These are phyloP conservation scores for Xylota segnis DNA, from an alignment of 2,888 invertebrate genomes.

Conservation along the genomic window DNA sequence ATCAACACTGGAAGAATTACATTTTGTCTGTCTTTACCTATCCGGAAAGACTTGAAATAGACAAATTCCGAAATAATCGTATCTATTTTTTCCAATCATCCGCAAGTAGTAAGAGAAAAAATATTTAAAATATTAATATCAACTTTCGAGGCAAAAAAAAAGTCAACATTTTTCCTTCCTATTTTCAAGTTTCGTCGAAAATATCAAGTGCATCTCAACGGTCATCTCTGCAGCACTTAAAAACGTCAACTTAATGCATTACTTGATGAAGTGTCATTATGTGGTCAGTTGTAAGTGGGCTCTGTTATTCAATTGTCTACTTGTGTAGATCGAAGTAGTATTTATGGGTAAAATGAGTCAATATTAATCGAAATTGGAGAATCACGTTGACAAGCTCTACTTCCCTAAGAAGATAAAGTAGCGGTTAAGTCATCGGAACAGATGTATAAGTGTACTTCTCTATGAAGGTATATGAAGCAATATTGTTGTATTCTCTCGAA, in stretches of 20 bases:
- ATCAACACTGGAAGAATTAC: no score
- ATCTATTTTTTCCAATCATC: no score
- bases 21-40: no score
- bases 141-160: background rate
- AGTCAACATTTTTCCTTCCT: background rate
- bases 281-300: constrained; percentile 48
- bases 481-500: no score
- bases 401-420: no score
- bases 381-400: no score
- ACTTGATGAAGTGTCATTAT: constrained; percentile 34
- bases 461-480: no score
- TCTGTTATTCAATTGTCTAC: constrained; percentile 47
- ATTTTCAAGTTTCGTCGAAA: background rate
- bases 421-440: no score
- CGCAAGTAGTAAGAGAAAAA: background rate
- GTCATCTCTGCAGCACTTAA: constrained; percentile 25
- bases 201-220: constrained; percentile 19
- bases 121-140: background rate
- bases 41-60: no score
- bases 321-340: constrained; percentile 6
- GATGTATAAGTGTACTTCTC: no score
- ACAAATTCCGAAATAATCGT: no score
- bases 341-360: background rate
- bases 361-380: background rate
- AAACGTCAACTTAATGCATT: constrained; percentile 53